A percentile compares a stretch with the other conserved stretches of the same genome.
Conservation (phyloP, 1,140 invertebrate species). For the Leptestheria dahalacensis region DNA sequence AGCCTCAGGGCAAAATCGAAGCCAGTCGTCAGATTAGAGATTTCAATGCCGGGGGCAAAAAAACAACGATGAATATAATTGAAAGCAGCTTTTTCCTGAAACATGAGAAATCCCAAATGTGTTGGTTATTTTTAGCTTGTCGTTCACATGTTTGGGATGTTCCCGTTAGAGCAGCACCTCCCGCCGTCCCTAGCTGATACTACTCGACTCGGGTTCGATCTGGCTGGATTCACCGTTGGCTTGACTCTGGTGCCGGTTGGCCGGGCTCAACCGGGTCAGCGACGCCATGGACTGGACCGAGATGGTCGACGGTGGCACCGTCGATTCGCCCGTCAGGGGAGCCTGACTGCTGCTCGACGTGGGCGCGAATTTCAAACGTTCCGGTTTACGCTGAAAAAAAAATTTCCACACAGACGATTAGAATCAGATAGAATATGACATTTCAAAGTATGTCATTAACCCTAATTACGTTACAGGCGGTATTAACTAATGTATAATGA, state of each 20-base stretch:
- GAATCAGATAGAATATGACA: too few relatives aligned
- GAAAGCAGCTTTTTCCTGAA: conserved; percentile 2
- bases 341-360: conserved; percentile 9
- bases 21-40: too few relatives aligned
- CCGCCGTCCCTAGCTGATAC: conserved; percentile 16
- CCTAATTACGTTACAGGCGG: too few relatives aligned
- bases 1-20: not conserved
- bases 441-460: too few relatives aligned
- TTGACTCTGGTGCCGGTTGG: not conserved
- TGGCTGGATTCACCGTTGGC: not conserved
- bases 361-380: conserved; percentile 6
- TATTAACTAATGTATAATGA: too few relatives aligned
- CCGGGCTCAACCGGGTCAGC: not conserved
- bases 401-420: too few relatives aligned
- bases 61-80: not conserved
- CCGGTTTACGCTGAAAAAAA: not conserved
- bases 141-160: not conserved
- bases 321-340: not conserved
- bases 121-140: not conserved
- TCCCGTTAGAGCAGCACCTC: conserved; percentile 15
- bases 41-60: too few relatives aligned
- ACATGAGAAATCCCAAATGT: not conserved
- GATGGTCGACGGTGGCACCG: not conserved
- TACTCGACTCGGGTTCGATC: conserved; percentile 4
- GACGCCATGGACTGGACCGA: conserved; percentile 13